Conservation (phyloP, 2,113 vertebrate genomes). For the Zingel zingel region DNA sequence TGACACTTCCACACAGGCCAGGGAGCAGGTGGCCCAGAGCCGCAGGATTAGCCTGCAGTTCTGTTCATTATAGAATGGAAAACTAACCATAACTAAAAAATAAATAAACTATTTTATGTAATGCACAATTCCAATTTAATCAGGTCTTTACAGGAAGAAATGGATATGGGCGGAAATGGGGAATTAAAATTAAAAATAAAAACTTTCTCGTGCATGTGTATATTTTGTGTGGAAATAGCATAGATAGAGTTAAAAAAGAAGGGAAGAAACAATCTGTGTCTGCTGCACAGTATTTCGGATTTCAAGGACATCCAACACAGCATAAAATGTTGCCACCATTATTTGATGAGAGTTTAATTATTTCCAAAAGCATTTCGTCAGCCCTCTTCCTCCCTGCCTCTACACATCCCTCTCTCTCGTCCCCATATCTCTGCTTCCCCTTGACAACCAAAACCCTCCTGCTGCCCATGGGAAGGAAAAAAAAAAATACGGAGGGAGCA, state of each 20-base stretch:
- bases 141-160: neutral
- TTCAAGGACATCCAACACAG: constrained; percentile 52
- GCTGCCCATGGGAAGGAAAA: constrained; percentile 55
- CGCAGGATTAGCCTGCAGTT: constrained; percentile 59
- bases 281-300: neutral
- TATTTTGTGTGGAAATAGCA: constrained; percentile 2
- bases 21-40: constrained; percentile 78
- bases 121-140: neutral
- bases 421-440: constrained; percentile 67
- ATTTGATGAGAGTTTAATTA: constrained; percentile 60
- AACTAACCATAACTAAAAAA: neutral
- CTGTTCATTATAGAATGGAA: constrained; percentile 42
- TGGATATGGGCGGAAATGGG: neutral
- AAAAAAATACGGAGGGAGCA: constrained; percentile 61
- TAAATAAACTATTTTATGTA: neutral
- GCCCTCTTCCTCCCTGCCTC: neutral
- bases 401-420: constrained; percentile 19
- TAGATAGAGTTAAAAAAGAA: too few species aligned
- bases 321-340: constrained; percentile 20
- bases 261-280: constrained; percentile 3
- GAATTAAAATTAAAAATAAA: neutral
- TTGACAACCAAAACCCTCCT: constrained; percentile 63
- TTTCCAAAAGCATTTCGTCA: constrained; percentile 52
- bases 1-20: constrained; percentile 67
- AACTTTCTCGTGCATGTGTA: neutral